Percentiles rank a stretch among this genome's conserved stretches.
phyloP scores from a whole-genome alignment of 2,797 vertebrate species.

The Okamejei kenojei region DNA sequence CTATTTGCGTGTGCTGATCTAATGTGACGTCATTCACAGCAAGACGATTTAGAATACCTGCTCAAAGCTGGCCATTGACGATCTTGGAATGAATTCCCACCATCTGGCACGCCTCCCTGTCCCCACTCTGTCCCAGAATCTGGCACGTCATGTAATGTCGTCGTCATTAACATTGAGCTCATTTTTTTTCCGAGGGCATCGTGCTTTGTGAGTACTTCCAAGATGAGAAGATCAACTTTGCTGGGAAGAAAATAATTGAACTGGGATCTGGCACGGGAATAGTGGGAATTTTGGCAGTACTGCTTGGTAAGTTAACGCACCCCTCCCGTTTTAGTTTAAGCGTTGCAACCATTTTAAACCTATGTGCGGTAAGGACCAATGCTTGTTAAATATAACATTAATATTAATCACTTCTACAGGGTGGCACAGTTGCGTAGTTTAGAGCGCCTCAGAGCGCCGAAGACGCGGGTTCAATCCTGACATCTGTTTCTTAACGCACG shows the following conservation, averaged over 20 bases:
- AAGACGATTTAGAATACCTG: not conserved
- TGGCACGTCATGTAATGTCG: not conserved
- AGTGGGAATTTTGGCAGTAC: constrained; percentile 7
- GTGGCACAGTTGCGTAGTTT: too few relatives aligned
- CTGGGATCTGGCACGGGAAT: constrained; percentile 13
- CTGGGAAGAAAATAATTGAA: constrained; percentile 17
- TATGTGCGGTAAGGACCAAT: not conserved
- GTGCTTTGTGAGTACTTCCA: constrained; percentile 3
- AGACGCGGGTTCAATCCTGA: too few relatives aligned
- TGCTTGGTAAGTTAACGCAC: constrained; percentile 2
- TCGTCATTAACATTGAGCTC: not conserved
- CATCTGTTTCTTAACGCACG: not conserved
- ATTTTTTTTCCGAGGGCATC: not conserved
- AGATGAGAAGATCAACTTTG: not conserved
- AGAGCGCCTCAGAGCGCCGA: too few relatives aligned
- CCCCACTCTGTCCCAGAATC: not conserved
- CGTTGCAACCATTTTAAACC: not conserved
- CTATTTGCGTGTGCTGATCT: not conserved
- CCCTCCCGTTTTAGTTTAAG: not conserved
- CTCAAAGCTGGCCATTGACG: not conserved
- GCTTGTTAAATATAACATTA: not conserved
- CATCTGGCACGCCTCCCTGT: not conserved
- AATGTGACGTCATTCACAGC: not conserved
- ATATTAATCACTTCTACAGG: not conserved
- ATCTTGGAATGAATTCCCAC: not conserved